Evolutionary conservation across 2,888 invertebrate species (phyloP).

Genomic region (Xanthostigma xanthostigma): DNA sequence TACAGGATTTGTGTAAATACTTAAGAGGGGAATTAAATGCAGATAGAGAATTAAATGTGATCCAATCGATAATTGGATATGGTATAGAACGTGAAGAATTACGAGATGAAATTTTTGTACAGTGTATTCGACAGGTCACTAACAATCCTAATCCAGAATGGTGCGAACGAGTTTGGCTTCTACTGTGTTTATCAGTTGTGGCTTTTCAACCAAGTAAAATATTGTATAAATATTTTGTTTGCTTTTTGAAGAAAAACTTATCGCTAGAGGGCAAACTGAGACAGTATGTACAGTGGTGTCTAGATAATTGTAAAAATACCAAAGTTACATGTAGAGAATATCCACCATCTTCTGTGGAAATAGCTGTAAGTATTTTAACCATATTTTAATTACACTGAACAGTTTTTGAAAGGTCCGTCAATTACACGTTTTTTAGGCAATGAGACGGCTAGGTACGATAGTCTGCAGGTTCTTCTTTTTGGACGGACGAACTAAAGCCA

Average conservation of each 20-base stretch:
- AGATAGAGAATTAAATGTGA: slow-evolving; percentile 67
- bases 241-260: slow-evolving; percentile 56
- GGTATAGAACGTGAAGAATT: slow-evolving; percentile 85
- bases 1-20: slow-evolving; percentile 77
- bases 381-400: neutral
- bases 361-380: slow-evolving; percentile 50
- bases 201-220: slow-evolving; percentile 83
- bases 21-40: slow-evolving; percentile 75
- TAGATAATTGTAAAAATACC: slow-evolving; percentile 81
- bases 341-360: slow-evolving; percentile 85
- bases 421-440: slow-evolving; percentile 42
- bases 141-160: slow-evolving; percentile 77
- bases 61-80: slow-evolving; percentile 71
- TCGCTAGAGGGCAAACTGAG: slow-evolving; percentile 51
- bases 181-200: slow-evolving; percentile 78
- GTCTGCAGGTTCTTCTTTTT: slow-evolving; percentile 90
- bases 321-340: slow-evolving; percentile 66
- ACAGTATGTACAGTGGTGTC: slow-evolving; percentile 87
- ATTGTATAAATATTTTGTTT: slow-evolving; percentile 63
- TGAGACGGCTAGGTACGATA: slow-evolving; percentile 79
- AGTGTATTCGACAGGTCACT: slow-evolving; percentile 76
- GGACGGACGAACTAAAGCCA: slow-evolving; percentile 88
- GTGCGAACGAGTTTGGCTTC: slow-evolving; percentile 73
- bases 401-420: neutral
- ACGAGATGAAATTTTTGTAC: slow-evolving; percentile 81